Percentiles rank a stretch among this genome's conserved stretches.
phyloP scores from a whole-genome alignment of 2,113 vertebrate species.

The Phrynosoma platyrhinos region DNA sequence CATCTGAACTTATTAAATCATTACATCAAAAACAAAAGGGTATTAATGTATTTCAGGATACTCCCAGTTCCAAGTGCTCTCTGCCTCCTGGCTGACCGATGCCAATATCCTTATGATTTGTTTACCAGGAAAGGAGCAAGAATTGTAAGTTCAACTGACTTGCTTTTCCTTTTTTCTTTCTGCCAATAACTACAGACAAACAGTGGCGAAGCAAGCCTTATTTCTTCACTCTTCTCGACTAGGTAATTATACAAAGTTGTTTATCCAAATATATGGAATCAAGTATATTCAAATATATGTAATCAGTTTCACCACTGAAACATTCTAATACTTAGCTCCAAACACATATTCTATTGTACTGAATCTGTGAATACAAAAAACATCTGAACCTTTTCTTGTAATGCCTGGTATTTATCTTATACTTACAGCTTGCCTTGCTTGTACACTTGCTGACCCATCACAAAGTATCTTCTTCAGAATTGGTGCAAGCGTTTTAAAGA shows the following conservation, averaged over 20 bases:
- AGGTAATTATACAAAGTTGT: not conserved
- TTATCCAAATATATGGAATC: not conserved
- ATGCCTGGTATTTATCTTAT: not conserved
- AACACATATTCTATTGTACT: not conserved
- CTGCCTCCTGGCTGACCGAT: not conserved
- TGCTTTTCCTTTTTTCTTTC: not conserved
- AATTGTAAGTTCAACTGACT: not conserved
- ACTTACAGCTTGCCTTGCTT: conserved; percentile 94
- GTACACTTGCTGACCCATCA: conserved; percentile 87
- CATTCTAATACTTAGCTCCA: not conserved
- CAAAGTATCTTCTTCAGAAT: conserved; percentile 92
- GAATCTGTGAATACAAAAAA: not conserved
- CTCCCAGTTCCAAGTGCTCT: not conserved
- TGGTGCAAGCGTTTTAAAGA: conserved; percentile 92
- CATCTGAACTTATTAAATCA: not conserved
- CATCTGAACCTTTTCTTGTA: not conserved
- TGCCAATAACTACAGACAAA: not conserved
- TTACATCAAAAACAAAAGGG: not conserved
- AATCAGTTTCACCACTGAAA: not conserved
- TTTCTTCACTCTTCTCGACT: not conserved
- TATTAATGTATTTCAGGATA: not conserved
- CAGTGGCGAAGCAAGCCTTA: not conserved
- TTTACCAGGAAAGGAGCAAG: not conserved
- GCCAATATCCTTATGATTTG: not conserved
- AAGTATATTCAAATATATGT: too few relatives aligned